phyloP scores from a whole-genome alignment of 2,888 invertebrate genomes.

The Lamellibrachia satsuma region DNA sequence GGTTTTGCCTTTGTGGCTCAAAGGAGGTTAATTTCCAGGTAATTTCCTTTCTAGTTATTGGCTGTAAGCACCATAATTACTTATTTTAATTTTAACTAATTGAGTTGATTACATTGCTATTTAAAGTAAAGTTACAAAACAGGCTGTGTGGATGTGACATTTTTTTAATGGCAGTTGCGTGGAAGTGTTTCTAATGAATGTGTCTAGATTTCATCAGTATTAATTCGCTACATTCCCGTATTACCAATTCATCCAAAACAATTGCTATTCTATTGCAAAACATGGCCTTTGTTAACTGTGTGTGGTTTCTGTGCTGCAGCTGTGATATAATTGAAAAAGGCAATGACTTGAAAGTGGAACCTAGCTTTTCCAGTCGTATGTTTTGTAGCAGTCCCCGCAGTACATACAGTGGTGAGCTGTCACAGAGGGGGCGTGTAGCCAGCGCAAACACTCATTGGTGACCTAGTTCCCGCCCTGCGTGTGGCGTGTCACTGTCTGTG shows the following conservation, averaged over 20 bases:
- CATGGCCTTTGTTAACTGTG: neutral
- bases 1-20: no score
- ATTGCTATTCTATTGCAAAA: neutral
- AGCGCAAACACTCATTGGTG: neutral
- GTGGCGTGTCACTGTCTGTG: neutral
- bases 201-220: no score
- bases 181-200: no score
- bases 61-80: no score
- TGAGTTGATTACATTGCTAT: no score
- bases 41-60: no score
- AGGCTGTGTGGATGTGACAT: no score
- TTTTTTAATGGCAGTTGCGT: no score
- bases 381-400: neutral
- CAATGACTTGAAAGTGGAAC: neutral
- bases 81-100: no score
- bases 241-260: neutral
- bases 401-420: constrained; percentile 7
- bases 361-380: neutral
- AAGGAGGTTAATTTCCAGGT: no score
- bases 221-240: no score
- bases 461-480: neutral
- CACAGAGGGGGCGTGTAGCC: neutral
- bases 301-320: neutral
- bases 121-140: no score
- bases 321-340: neutral